phyloP scores from a whole-genome alignment of 2,797 vertebrate species.

The Micromesistius poutassou region DNA sequence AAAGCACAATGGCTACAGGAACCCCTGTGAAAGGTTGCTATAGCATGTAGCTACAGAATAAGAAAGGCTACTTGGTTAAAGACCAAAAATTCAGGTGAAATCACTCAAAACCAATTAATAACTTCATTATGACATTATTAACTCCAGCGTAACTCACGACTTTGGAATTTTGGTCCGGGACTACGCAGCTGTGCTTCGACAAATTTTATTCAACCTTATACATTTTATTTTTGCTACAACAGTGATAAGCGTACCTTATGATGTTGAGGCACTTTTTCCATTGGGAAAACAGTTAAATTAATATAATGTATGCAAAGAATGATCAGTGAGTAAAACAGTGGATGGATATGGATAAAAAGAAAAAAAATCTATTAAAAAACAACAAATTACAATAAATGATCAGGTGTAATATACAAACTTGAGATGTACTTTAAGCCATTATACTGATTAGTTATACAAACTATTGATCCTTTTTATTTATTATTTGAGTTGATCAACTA shows the following conservation, averaged over 20 bases:
- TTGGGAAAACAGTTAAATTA: neutral
- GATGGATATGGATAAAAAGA: constrained; percentile 9
- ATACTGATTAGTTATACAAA: neutral
- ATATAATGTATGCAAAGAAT: no score
- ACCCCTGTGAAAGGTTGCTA: constrained; percentile 19
- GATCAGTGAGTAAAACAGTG: neutral
- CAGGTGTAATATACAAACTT: neutral
- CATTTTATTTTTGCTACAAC: neutral
- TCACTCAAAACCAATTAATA: neutral
- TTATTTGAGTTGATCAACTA: constrained; percentile 11
- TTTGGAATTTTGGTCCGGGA: constrained; percentile 42
- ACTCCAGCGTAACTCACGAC: neutral
- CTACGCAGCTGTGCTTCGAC: constrained; percentile 35
- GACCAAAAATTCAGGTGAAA: neutral
- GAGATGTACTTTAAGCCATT: neutral
- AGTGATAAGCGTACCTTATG: neutral
- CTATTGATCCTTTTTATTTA: neutral
- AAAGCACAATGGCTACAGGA: constrained; percentile 30
- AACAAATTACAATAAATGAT: neutral
- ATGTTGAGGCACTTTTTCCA: constrained; percentile 60
- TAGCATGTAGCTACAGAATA: constrained; percentile 19
- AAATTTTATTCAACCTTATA: neutral
- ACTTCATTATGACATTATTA: neutral
- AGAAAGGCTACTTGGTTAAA: constrained; percentile 15
- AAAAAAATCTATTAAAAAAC: neutral